These are phyloP conservation scores for Tillus elongatus DNA, from an alignment of 2,888 invertebrate genomes.

Conservation along the genomic window DNA sequence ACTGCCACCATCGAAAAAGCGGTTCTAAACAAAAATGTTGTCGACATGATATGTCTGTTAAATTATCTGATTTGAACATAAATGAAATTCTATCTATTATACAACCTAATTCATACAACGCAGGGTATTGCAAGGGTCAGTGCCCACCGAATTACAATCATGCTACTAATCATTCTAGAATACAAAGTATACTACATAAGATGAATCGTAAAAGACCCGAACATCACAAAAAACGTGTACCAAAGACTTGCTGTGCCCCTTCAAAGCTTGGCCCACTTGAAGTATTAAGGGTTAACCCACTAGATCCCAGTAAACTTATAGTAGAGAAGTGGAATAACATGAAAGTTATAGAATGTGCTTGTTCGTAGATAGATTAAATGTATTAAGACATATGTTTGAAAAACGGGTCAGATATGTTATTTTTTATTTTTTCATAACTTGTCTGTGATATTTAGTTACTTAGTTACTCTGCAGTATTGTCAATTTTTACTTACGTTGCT, in stretches of 20 bases:
- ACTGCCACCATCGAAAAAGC: conserved; percentile 42
- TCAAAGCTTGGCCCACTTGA: conserved; percentile 56
- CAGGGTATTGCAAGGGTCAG: conserved; percentile 60
- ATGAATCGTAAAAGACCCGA: conserved; percentile 44
- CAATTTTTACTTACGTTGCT: no score
- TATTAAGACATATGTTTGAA: no score
- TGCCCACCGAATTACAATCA: conserved; percentile 61
- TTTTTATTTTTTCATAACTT: no score
- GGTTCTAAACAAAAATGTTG: conserved; percentile 52
- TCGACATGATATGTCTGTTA: conserved; percentile 55
- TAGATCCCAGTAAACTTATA: conserved; percentile 51
- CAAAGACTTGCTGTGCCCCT: conserved; percentile 61
- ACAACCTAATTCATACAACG: conserved; percentile 61
- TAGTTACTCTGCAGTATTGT: no score
- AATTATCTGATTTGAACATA: conserved; percentile 53
- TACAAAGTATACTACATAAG: conserved; percentile 59
- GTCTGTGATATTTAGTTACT: no score
- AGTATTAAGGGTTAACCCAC: conserved; percentile 56
- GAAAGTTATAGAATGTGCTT: conserved; percentile 62
- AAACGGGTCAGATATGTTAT: no score
- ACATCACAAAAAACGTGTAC: conserved; percentile 26
- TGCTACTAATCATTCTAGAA: conserved; percentile 60
- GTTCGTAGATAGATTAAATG: conserved; percentile 52
- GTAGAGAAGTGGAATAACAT: conserved; percentile 63
- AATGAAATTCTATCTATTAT: conserved; percentile 50